Evolutionary conservation across 2,797 vertebrate species (phyloP).

Genomic region (Amazona ochrocephala): DNA sequence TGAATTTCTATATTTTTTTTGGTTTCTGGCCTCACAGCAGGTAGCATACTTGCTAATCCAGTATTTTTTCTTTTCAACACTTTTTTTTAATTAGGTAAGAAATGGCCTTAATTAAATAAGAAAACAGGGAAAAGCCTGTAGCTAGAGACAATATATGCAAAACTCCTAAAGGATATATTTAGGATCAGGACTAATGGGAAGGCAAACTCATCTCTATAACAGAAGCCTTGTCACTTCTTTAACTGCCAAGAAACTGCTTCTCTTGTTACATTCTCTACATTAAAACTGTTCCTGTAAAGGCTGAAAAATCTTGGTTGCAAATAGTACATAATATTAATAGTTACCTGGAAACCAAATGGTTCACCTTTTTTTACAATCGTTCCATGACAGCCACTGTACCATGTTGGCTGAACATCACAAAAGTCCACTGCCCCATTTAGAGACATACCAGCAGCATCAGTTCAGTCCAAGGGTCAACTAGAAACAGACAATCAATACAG

Average conservation of each 20-base stretch:
- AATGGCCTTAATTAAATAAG: neutral
- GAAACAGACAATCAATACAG: neutral
- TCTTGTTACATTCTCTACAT: neutral
- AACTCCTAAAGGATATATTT: conserved; percentile 55
- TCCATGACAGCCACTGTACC: neutral
- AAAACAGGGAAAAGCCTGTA: neutral
- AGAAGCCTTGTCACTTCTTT: conserved; percentile 50
- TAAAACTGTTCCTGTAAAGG: conserved; percentile 12
- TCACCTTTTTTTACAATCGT: neutral
- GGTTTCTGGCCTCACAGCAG: neutral
- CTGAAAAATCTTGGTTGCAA: neutral
- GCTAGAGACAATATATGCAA: conserved; percentile 9
- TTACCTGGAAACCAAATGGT: neutral
- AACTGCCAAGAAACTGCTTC: conserved; percentile 51
- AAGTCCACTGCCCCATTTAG: neutral
- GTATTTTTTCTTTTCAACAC: neutral
- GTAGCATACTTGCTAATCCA: neutral
- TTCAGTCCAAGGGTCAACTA: neutral
- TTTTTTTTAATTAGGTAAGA: neutral
- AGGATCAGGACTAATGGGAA: conserved; percentile 41
- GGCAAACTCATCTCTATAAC: conserved; percentile 46
- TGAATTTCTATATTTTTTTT: neutral
- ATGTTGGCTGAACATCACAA: neutral
- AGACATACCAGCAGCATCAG: neutral
- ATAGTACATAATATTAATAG: neutral